Evolutionary conservation across 2,888 invertebrate genomes (phyloP), one percentile per base, ranked within the genome.

Genomic region (Blera fallax): DNA sequence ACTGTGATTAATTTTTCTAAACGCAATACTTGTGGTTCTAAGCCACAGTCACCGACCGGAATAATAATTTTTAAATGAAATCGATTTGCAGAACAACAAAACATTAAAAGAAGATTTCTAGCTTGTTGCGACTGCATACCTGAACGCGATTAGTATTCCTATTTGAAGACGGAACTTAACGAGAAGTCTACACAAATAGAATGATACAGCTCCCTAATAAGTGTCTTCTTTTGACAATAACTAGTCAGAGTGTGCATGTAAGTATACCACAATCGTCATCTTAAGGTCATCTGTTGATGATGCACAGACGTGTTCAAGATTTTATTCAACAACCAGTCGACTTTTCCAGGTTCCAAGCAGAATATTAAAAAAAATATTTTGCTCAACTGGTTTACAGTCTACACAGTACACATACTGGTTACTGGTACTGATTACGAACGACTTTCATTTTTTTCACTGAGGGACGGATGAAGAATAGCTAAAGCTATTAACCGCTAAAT

Each of bases 311-410:
- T 48, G 27, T 18, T 45, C 24, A 32, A 32, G 10, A 45, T 52
- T 27, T 52, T 34, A 24, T 16, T 48, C 8, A 52, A 43, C 29
- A 69, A 56, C 60, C 37, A 37, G 81, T 69, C 50, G 69, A 81
- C 81, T 67, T 74, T 74, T 81, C 16, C 3, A 73, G 60, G 54
- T 52, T 5, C 21, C 40, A 56, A 69, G 52, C 24, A 45, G 54
- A 54, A 62, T 70, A n/a, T n/a, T n/a, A n/a, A 8, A 24, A 56
- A 21, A 70, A 45, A 43, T 29, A 10, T 29, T 56, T 54, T 43
- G n/a, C 43, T 69, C 8, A 43, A 54, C 62, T 43, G 62, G 62
- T 43, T 73, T 62, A 7, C 50, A 16, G n/a, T 14, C 5, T 27
- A 29, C 14, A 10, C n/a, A 6, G n/a, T n/a, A n/a, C n/a, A n/a